Base-by-base conservation (phyloP, 2,113 vertebrate genomes). In the Paralichthys olivaceus region DNA sequence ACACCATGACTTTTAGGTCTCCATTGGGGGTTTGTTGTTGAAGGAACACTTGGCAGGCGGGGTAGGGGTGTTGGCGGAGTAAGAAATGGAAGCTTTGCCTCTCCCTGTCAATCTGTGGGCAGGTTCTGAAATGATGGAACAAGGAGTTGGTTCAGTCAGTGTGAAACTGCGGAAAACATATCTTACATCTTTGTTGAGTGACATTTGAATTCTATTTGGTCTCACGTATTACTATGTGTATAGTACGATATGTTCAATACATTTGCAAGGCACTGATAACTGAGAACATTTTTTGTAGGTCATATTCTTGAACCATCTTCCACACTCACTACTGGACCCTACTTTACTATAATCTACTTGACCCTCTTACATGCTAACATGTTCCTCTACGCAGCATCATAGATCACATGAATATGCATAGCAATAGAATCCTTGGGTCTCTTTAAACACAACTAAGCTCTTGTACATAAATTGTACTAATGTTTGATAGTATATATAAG, bases 1-100 rank as follows among this genome's bases (percentile, higher is more conserved):
- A 88, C 80, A 83, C 81, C 77, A 83, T 59, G 72, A 86, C 68
- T 88, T 88, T 89, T 73, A 75, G 59, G 45, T 84, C 83, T 90
- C 76, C 77, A 85, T 80, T 57, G 68, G 71, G 75, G 83, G 73
- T 84, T 84, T 80, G 62, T 54, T 62, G 60, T 68, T 56, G 51
- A 51, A 70, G 82, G 87, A 88, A 85, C 81, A 84, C 59, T 90
- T 75, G 72, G 71, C 70, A 91, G 83, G 89, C 55, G 77, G 62
- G 65, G 59, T 14, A 57, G 17, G 60, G 70, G 64, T 61, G 80
- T 72, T 22, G 84, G 69, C 37, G 75, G 84, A 88, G 82, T 74
- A 79, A 72, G 53, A 69, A 73, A 75, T 74, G 80, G 83, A 80
- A 69, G 70, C 59, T 83, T 57, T 60, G 74, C 61, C 43, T 85